A percentile compares a stretch with the other conserved stretches of the same genome.
These are phyloP conservation scores for Luperina testacea DNA, from an alignment of 2,888 invertebrate genomes.

Conservation along the genomic window DNA sequence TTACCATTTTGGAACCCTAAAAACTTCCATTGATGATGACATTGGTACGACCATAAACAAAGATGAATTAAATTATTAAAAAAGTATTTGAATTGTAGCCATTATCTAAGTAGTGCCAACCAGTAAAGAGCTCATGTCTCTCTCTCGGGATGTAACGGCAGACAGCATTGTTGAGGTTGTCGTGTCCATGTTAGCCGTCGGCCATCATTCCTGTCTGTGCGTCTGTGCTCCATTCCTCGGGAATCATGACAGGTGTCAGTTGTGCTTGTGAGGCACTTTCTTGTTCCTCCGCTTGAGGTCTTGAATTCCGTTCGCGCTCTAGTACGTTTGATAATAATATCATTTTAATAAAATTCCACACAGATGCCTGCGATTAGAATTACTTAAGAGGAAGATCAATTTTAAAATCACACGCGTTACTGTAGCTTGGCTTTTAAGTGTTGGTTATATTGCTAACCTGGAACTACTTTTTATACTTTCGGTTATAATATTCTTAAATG, in stretches of 20 bases:
- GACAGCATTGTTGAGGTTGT: neutral
- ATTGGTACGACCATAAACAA: neutral
- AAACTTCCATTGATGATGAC: neutral
- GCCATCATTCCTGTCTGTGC: neutral
- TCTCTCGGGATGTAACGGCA: neutral
- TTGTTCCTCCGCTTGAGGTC: neutral
- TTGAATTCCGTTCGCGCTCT: neutral
- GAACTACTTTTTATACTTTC: neutral
- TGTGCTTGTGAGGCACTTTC: neutral
- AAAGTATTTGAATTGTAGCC: neutral
- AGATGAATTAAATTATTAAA: neutral
- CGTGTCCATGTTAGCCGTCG: neutral
- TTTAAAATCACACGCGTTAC: neutral
- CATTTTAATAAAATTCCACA: slow-evolving; percentile 15
- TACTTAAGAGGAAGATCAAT: neutral
- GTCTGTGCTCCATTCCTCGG: neutral
- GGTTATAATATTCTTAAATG: neutral
- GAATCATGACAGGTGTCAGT: neutral
- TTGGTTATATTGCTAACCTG: neutral
- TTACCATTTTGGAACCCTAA: too few relatives aligned
- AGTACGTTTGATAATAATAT: slow-evolving; percentile 2
- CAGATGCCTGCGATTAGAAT: neutral
- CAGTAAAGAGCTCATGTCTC: neutral
- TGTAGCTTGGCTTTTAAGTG: neutral
- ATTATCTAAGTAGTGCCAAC: neutral